Conservation (phyloP, 1,140 invertebrate species). For the Heliconius hermathena region DNA sequence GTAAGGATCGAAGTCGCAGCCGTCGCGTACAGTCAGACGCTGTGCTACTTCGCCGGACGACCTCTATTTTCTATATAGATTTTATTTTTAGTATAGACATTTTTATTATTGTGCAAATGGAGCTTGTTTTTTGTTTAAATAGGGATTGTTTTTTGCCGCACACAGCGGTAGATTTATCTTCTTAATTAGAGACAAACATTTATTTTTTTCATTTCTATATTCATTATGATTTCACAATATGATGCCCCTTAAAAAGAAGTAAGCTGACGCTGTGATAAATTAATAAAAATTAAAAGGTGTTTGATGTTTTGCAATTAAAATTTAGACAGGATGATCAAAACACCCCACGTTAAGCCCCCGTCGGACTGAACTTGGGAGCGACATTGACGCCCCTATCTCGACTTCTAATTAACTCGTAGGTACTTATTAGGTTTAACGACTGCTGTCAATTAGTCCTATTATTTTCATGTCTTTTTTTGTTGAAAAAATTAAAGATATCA, state of each 20-base stretch:
- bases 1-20: too few species aligned
- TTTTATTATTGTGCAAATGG: too few species aligned
- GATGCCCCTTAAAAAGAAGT: not conserved
- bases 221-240: not conserved
- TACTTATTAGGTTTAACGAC: slow-evolving; percentile 3
- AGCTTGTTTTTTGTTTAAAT: too few species aligned
- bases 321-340: slow-evolving; percentile 11
- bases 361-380: not conserved
- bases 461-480: not conserved
- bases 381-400: slow-evolving; percentile 11
- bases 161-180: too few species aligned
- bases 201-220: not conserved
- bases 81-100: too few species aligned
- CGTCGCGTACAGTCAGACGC: too few species aligned
- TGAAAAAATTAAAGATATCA: not conserved
- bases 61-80: too few species aligned
- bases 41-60: too few species aligned
- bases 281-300: slow-evolving; percentile 6
- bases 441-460: slow-evolving; percentile 7
- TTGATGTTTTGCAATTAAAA: slow-evolving; percentile 14
- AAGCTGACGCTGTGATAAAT: not conserved
- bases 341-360: slow-evolving; percentile 4
- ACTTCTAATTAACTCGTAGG: slow-evolving; percentile 3
- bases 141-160: too few species aligned
- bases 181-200: too few species aligned